Percentiles rank a stretch among this genome's conserved stretches.
phyloP scores from a whole-genome alignment of 2,113 vertebrate species.

The Brevimyrus niger region DNA sequence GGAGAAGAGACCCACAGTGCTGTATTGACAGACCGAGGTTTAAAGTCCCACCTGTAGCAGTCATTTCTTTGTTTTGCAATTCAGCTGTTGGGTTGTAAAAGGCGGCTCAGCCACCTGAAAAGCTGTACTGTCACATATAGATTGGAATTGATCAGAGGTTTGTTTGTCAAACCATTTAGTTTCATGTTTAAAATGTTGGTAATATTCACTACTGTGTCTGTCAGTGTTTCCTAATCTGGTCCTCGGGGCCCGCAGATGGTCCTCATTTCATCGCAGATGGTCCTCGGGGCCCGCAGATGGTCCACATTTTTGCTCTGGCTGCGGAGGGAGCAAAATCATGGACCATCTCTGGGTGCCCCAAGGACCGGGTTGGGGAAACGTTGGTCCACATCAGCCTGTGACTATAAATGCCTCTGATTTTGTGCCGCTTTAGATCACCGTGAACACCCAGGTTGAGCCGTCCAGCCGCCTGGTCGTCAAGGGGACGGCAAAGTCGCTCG shows the following conservation, averaged over 20 bases:
- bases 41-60: not conserved
- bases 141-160: not conserved
- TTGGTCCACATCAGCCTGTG: not conserved
- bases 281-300: not conserved
- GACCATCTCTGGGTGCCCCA: not conserved
- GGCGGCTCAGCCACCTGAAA: not conserved
- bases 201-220: not conserved
- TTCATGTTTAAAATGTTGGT: not conserved
- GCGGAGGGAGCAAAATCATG: not conserved
- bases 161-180: not conserved
- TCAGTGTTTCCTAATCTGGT: not conserved
- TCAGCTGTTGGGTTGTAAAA: too few species aligned
- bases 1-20: too few species aligned
- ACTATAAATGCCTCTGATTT: not conserved
- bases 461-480: constrained; percentile 72
- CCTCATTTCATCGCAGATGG: not conserved
- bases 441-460: constrained; percentile 20
- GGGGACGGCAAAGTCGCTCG: constrained; percentile 66
- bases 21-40: too few species aligned
- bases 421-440: not conserved
- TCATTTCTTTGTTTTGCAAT: too few species aligned
- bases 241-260: not conserved
- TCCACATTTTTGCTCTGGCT: not conserved
- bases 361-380: not conserved
- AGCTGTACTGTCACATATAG: not conserved